Evolutionary conservation across 1,140 invertebrate species (phyloP), one percentile per base, ranked within the genome.

Genomic region (Mycetomoellerius zeteki): DNA sequence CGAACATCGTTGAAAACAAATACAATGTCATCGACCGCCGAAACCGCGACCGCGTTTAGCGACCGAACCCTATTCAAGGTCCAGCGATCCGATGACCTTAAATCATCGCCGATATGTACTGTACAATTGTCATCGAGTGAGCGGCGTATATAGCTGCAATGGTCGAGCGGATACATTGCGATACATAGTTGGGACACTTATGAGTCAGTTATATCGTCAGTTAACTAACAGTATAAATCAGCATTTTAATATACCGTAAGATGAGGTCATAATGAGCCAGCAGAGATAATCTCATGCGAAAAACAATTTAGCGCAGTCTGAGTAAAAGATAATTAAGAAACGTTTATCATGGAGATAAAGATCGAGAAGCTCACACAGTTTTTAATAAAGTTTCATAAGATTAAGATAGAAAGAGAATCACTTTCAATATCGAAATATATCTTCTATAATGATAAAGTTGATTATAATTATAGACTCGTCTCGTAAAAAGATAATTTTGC

Each of bases 21-120:
- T 82, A 47, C 62, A 69, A 64, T 69, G 77, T 87, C 85, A 78
- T 64, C 65, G 84, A 87, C 72, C 88, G 72, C n/a, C 88, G 77
- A 82, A 90, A 89, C 64, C 64, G 19, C 56, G 47, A 89, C 64
- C 64, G 19, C 56, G 47, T 27, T 16, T 60, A 19, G 24, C 6
- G 21, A 2, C 43, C 73, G 50, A 47, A 12, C 27, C 77, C 56
- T 90, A 72, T 89, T 77, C 50, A 77, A 86, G 87, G 76, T 89
- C 50, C 85, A 81, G 24, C 60, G 82, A 52, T 65, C 33, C 69
- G 60, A 64, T 60, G 62, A 76, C 82, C 82, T 88, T 62, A 67
- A 75, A 76, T 87, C 30, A 77, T 33, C 62, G 71, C 0, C 60
- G 80, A 47, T 67, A 78, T 37, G 6, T 64, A 69, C 37, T 73